A percentile compares a stretch with the other conserved stretches of the same genome.
phyloP scores from a whole-genome alignment of 2,888 invertebrate genomes.

The Psylliodes chrysocephalus region DNA sequence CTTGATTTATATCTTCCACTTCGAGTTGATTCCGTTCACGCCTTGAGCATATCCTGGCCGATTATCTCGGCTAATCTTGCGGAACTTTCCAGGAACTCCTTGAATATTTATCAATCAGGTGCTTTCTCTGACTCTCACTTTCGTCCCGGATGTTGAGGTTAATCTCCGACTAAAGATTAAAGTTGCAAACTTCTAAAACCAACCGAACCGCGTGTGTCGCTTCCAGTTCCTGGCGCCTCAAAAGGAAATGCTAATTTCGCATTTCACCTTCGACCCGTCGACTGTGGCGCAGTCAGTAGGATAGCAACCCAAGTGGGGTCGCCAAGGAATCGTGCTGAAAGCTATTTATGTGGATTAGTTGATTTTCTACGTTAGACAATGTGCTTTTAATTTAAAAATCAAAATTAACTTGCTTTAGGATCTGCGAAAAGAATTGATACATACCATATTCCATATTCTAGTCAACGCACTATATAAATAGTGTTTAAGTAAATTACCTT shows the following conservation, averaged over 20 bases:
- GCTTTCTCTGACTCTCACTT: conserved; percentile 30
- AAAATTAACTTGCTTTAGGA: too few species aligned
- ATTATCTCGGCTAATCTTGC: conserved; percentile 16
- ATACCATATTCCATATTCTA: too few species aligned
- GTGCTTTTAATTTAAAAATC: too few species aligned
- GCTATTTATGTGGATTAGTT: too few species aligned
- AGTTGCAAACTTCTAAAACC: conserved; percentile 31
- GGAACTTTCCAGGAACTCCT: conserved; percentile 31
- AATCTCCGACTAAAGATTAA: conserved; percentile 33
- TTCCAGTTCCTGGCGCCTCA: not conserved
- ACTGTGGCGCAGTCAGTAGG: not conserved
- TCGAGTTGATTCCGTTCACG: too few species aligned
- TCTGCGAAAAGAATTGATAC: too few species aligned
- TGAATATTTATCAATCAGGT: conserved; percentile 37
- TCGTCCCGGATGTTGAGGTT: conserved; percentile 22
- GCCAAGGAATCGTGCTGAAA: too few species aligned
- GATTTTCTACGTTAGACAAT: too few species aligned
- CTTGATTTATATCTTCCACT: too few species aligned
- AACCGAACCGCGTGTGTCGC: conserved; percentile 21
- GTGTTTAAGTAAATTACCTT: too few species aligned
- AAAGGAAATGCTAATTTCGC: conserved; percentile 31
- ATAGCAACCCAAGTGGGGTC: not conserved
- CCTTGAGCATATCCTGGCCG: not conserved
- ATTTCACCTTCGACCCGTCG: not conserved
- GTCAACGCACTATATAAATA: too few species aligned